Base-by-base conservation (phyloP, 2,888 invertebrate genomes). In the Lasioglossum villosulum region DNA sequence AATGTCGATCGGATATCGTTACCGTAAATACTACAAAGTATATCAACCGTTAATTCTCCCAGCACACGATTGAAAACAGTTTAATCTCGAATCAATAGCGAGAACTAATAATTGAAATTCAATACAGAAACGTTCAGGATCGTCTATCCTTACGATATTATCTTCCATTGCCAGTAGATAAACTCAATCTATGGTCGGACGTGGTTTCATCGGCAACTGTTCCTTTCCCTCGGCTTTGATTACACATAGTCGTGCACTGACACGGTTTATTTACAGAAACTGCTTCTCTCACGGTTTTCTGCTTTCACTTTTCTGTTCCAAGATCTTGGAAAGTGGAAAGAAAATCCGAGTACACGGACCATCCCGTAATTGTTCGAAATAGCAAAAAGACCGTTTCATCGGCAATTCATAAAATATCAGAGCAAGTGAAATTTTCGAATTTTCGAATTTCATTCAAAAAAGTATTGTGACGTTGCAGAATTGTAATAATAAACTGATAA, bases 171-270 rank as follows among this genome's bases (percentile, higher is more conserved):
- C 66, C 75, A 72, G 82, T 63, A 48, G 34, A 42, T 63, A 83
- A 45, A 63, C 34, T 48, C 82, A 6, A n/a, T 48, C 37, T 30
- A 52, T 42, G 63, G 70, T 48, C 82, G 27, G 75, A 19, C 75
- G 39, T 16, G n/a, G 66, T 42, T 45, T 42, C 66, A 4, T 23
- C 59, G 30, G 37, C 42, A 34, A 34, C 34, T 34, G n/a, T 45
- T 45, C 5, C 27, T 12, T 23, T 45, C 30, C 45, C 19, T 5
- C 14, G 16, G 34, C 45, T 52, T 66, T n/a, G 45, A 56, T 23
- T 37, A n/a, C 34, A 23, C 68, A 6, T n/a, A 16, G 10, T 6
- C 30, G 5, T 37, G 2, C 19, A 12, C 48, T 4, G 27, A 6
- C 37, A 14, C 42, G 6, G 30, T 71, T 42, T 68, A 12, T 37